Conservation (phyloP, 2,797 vertebrate genomes). For the Thamnophis elegans region DNA sequence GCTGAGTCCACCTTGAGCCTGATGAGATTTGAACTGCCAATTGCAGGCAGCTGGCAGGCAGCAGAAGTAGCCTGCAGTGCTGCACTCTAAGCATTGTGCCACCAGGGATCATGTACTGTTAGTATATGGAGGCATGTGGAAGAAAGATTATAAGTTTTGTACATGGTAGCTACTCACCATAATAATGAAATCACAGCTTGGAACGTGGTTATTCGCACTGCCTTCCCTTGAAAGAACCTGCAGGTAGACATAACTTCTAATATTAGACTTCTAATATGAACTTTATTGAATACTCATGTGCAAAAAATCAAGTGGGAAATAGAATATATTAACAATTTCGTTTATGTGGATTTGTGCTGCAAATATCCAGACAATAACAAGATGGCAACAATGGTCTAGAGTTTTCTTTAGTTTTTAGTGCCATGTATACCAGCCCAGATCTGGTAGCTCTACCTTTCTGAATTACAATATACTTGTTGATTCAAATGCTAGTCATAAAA, state of each 20-base stretch:
- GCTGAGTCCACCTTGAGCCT: no score
- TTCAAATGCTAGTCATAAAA: neutral
- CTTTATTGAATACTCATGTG: neutral
- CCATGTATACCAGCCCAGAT: neutral
- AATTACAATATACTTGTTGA: neutral
- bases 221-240: neutral
- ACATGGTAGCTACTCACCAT: neutral
- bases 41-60: no score
- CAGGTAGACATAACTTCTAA: neutral
- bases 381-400: neutral
- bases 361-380: neutral
- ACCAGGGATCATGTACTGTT: neutral
- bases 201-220: neutral
- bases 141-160: neutral
- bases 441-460: neutral
- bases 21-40: no score
- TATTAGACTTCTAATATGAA: neutral
- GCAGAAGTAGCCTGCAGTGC: no score
- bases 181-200: neutral
- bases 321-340: neutral
- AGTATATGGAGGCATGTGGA: neutral
- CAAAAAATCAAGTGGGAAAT: neutral
- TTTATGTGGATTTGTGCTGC: neutral
- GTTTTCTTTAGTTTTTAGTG: neutral
- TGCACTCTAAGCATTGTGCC: no score